phyloP scores from a whole-genome alignment of 2,888 invertebrate genomes.

The Eupithecia dodoneata region DNA sequence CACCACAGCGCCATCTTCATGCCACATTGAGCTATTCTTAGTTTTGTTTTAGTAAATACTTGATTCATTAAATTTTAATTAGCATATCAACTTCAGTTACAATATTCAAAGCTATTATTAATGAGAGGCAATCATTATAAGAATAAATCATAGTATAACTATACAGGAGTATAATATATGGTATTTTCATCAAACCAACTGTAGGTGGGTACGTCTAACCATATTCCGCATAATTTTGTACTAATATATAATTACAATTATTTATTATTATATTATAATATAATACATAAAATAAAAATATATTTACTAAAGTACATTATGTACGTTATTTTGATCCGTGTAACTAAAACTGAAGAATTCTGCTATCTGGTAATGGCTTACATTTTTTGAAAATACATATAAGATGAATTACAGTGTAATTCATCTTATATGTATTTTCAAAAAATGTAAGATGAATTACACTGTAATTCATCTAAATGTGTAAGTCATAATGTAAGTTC shows the following conservation, averaged over 20 bases:
- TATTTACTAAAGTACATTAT: neutral
- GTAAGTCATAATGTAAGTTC: too few relatives aligned
- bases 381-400: too few relatives aligned
- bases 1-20: neutral
- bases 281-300: neutral
- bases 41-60: neutral
- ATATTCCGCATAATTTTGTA: neutral
- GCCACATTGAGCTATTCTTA: neutral
- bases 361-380: too few relatives aligned
- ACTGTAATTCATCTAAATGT: too few relatives aligned
- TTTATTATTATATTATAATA: neutral
- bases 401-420: too few relatives aligned
- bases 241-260: neutral
- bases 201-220: neutral
- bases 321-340: slow-evolving; percentile 10
- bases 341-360: neutral
- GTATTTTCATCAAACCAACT: neutral
- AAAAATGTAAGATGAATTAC: too few relatives aligned
- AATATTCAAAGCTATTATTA: neutral
- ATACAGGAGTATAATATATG: neutral
- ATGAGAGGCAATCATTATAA: neutral
- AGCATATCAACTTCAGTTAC: neutral
- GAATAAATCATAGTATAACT: neutral
- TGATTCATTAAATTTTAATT: neutral
- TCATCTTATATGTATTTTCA: too few relatives aligned